Base-by-base conservation (phyloP, 2,888 invertebrate genomes). In the Hydriomena furcata region DNA sequence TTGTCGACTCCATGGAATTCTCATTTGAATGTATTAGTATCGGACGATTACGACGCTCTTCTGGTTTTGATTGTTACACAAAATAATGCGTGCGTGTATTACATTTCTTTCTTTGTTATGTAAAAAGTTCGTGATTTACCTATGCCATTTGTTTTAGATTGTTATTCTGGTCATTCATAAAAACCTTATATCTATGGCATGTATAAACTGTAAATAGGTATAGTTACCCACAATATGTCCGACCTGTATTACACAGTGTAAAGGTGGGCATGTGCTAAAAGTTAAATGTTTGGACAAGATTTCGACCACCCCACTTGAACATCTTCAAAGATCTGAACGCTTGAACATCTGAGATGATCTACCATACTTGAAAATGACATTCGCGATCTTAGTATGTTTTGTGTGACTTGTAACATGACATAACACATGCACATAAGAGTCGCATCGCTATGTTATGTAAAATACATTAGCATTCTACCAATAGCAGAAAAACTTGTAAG, bases 1-100 rank as follows among this genome's bases (percentile, higher is more conserved):
- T 44, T 53, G 28, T 34, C 27, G 28, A 52, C 48, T 54, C 57
- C 42, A 53, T 60, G 42, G 52, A 51, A 52, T 17, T 40, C 49
- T 53, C 20, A 55, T 57, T 57, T 57, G 40, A 57, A 55, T 57
- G 36, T 36, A 48, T 48, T 32, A 47, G 17, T 52, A 56, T 54
- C 43, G 20, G 7, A 28, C 42, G 10, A 17, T 50, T 55, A 44
- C 55, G 47, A 43, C 40, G 37, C 27, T 49, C 21, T 50, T 54
- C 46, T 50, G 45, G 46, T 55, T 49, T 11, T 42, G n/a, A 10
- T 25, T 34, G 42, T 68, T 68, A 66, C 57, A 60, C 60, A 65
- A 67, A 43, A 52, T 34, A 51, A 57, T 46, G 46, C 62, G 60
- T 65, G 69, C 48, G 42, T 20, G 17, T 42, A 58, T 55, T 59